A percentile compares a stretch with the other conserved stretches of the same genome.
phyloP scores from a whole-genome alignment of 2,888 invertebrate species.

The Agrochola litura region DNA sequence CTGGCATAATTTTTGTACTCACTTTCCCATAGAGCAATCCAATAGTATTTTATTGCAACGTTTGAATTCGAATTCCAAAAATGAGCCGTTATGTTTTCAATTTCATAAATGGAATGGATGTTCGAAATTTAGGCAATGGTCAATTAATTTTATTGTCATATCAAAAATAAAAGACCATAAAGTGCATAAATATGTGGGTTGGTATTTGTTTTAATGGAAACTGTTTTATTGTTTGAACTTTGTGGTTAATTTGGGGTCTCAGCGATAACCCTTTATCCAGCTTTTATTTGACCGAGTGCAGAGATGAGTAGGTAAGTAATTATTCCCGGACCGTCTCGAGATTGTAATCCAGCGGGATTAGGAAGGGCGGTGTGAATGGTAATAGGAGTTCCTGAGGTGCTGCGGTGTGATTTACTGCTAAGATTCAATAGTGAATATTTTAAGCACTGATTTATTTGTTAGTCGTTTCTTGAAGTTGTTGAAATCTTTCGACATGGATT shows the following conservation, averaged over 20 bases:
- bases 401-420: slow-evolving; percentile 90
- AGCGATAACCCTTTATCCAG: slow-evolving; percentile 70
- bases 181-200: slow-evolving; percentile 34
- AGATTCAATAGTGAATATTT: slow-evolving; percentile 90
- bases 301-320: slow-evolving; percentile 87
- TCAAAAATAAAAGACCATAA: slow-evolving; percentile 52
- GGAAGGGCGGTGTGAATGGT: slow-evolving; percentile 89
- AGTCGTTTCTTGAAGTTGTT: slow-evolving; percentile 75
- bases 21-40: slow-evolving; percentile 66
- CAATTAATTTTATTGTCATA: slow-evolving; percentile 64
- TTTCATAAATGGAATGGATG: slow-evolving; percentile 71
- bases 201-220: slow-evolving; percentile 46
- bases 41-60: slow-evolving; percentile 63
- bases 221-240: slow-evolving; percentile 65
- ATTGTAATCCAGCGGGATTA: slow-evolving; percentile 89
- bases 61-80: slow-evolving; percentile 63
- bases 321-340: slow-evolving; percentile 88
- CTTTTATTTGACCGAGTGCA: slow-evolving; percentile 78
- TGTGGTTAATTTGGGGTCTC: slow-evolving; percentile 71
- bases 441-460: slow-evolving; percentile 86
- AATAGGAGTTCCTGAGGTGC: slow-evolving; percentile 88
- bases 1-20: slow-evolving; percentile 77
- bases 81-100: slow-evolving; percentile 68
- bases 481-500: slow-evolving; percentile 43
- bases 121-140: slow-evolving; percentile 55